Evolutionary conservation across 1,140 invertebrate genomes (phyloP).

Genomic region (Drosophila fuyamai): DNA sequence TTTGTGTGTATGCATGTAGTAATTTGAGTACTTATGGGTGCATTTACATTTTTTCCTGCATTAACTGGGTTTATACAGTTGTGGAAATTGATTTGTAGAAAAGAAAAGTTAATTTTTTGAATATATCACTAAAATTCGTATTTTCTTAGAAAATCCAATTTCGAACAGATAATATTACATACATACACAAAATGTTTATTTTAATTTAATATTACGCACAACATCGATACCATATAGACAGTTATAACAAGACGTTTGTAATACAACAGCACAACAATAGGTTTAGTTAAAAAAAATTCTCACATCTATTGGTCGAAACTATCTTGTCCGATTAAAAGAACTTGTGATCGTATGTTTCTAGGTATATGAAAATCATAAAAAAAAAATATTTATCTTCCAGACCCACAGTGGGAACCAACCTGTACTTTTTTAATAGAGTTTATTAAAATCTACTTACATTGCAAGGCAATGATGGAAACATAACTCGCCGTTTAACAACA

Average conservation of each 20-base stretch:
- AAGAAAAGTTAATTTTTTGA: background rate
- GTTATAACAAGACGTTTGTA: slow-evolving; percentile 24
- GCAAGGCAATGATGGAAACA: slow-evolving; percentile 12
- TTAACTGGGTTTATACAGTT: background rate
- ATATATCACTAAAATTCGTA: background rate
- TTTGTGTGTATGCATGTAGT: slow-evolving; percentile 19
- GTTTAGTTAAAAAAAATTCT: background rate
- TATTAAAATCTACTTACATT: slow-evolving; percentile 36
- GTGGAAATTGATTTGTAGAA: no score
- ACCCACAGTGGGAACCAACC: background rate
- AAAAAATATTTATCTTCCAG: background rate
- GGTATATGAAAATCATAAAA: background rate
- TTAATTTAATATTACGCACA: slow-evolving; percentile 38
- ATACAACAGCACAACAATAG: slow-evolving; percentile 26
- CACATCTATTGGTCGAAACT: background rate
- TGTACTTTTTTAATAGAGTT: background rate
- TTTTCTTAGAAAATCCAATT: background rate
- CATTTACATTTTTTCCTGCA: background rate
- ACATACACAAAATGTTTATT: slow-evolving; percentile 36
- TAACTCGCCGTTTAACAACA: slow-evolving; percentile 15
- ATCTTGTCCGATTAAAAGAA: background rate
- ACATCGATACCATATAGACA: slow-evolving; percentile 56
- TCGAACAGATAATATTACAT: slow-evolving; percentile 4
- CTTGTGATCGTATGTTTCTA: background rate
- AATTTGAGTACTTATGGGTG: background rate